Base-by-base conservation (phyloP, 2,888 invertebrate species). In the Athrips mouffetella region DNA sequence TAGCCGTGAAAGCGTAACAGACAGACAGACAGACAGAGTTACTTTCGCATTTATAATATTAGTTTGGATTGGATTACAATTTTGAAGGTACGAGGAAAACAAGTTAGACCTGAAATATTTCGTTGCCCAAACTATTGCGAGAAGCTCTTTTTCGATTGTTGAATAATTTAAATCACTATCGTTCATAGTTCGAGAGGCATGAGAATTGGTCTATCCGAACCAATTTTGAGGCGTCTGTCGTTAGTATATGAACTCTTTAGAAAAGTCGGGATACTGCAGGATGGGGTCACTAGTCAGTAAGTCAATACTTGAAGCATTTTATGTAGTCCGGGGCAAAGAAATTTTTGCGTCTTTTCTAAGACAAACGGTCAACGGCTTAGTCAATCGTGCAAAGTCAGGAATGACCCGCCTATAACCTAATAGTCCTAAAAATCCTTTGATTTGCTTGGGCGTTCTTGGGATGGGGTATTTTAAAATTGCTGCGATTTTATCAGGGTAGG, bases 211-310 rank as follows among this genome's bases (percentile, higher is more conserved):
- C n/a, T n/a, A n/a, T n/a, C n/a, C 7, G n/a, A 1, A 60, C 65
- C 29, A 54, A 57, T 33, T 73, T 62, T 15, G 61, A 63, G 0
- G 75, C 77, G 49, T 77, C 77, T 0, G 76, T 73, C 0, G 63
- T 62, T 8, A 72, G 31, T n/a, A n/a, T 15, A 58, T 48, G 49
- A 73, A 75, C 7, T 54, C 44, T 59, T 65, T 42, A 0, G 27
- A 11, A 47, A 60, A 67, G 49, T 59, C 50, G 6, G 57, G 55
- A 20, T 52, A 54, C 29, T 47, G 37, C n/a, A 44, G 27, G 11
- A 40, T 44, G 7, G 48, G 48, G 16, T 18, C 29, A 20, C 20
- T 59, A 1, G 47, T 54, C 27, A 60, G 31, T 10, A 59, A 25
- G 2, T 41, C 60, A 59, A 8, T 59, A 25, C 20, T 58, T 51